Conservation (phyloP, 92 coral and sea anemone genomes). For the Siderastrea radians region DNA sequence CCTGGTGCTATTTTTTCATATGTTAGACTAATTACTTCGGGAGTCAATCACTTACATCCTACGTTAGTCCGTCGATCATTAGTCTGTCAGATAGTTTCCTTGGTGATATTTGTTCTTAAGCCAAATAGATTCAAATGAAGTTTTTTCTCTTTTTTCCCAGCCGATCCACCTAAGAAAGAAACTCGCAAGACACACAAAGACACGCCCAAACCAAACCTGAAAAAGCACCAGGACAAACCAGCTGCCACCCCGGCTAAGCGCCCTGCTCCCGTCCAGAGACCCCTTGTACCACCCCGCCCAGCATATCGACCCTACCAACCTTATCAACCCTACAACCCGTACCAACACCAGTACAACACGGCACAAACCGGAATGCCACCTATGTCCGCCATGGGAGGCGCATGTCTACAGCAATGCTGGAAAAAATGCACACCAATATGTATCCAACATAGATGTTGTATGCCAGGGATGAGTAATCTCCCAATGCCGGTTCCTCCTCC, state of each 20-base stretch:
- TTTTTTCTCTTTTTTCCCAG: neutral
- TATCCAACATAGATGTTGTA: slow-evolving; percentile 84
- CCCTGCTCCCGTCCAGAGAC: slow-evolving; percentile 38
- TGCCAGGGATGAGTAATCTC: slow-evolving; percentile 32
- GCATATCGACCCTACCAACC: slow-evolving; percentile 54
- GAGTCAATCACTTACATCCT: too few species aligned
- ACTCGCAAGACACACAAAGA: slow-evolving; percentile 5
- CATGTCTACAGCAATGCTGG: slow-evolving; percentile 74
- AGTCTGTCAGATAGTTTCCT: neutral
- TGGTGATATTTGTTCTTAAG: neutral
- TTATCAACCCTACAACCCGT: slow-evolving; percentile 23
- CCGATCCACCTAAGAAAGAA: slow-evolving; percentile 16
- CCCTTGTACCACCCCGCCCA: slow-evolving; percentile 28
- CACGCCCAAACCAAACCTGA: slow-evolving; percentile 7
- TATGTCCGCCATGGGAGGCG: slow-evolving; percentile 80
- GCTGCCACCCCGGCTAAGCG: slow-evolving; percentile 23
- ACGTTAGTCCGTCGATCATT: neutral
- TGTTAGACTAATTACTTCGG: too few species aligned
- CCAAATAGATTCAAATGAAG: neutral
- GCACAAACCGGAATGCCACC: slow-evolving; percentile 49
- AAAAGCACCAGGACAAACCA: slow-evolving; percentile 33
- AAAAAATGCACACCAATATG: slow-evolving; percentile 84
- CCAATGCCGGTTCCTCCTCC: slow-evolving; percentile 75
- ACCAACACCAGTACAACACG: slow-evolving; percentile 26
- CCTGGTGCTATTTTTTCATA: too few species aligned